A percentile compares a stretch with the other conserved stretches of the same genome.
phyloP scores from a whole-genome alignment of 2,113 vertebrate genomes.

The Pelvicachromis taeniatus region DNA sequence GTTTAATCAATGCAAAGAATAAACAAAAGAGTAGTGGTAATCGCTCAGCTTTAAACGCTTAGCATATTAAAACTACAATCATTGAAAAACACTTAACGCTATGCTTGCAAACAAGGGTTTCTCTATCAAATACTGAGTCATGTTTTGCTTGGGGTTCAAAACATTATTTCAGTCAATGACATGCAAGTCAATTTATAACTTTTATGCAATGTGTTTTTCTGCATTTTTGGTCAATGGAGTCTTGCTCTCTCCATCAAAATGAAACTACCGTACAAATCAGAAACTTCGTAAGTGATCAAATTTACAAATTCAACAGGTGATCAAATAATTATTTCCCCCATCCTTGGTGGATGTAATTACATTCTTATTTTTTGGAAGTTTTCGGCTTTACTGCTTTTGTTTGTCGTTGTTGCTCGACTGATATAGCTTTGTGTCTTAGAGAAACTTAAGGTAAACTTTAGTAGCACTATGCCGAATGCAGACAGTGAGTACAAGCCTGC shows the following conservation, averaged over 20 bases:
- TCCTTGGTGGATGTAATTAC: not conserved
- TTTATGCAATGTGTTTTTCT: not conserved
- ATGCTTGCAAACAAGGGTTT: not conserved
- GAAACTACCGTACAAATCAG: not conserved
- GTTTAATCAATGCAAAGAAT: too few relatives aligned
- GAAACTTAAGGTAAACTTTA: not conserved
- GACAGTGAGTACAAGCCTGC: accelerated
- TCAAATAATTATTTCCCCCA: accelerated
- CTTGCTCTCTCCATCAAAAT: not conserved
- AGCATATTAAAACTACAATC: not conserved
- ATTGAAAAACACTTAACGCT: not conserved
- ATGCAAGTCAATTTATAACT: not conserved
- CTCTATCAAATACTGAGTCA: not conserved
- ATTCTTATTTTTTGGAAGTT: not conserved
- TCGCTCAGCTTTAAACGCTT: too few relatives aligned
- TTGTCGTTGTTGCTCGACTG: not conserved
- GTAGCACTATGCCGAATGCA: not conserved
- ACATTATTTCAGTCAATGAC: not conserved
- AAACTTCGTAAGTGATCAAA: not conserved
- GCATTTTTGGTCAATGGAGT: not conserved
- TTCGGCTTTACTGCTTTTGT: not conserved
- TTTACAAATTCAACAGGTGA: not conserved
- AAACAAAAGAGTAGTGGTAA: too few relatives aligned
- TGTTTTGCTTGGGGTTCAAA: not conserved
- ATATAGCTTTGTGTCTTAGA: accelerated